A percentile compares a stretch with the other conserved stretches of the same genome.
These are phyloP conservation scores for Trichonephila inaurata DNA, from an alignment of 1,140 invertebrate species.

Conservation along the genomic window DNA sequence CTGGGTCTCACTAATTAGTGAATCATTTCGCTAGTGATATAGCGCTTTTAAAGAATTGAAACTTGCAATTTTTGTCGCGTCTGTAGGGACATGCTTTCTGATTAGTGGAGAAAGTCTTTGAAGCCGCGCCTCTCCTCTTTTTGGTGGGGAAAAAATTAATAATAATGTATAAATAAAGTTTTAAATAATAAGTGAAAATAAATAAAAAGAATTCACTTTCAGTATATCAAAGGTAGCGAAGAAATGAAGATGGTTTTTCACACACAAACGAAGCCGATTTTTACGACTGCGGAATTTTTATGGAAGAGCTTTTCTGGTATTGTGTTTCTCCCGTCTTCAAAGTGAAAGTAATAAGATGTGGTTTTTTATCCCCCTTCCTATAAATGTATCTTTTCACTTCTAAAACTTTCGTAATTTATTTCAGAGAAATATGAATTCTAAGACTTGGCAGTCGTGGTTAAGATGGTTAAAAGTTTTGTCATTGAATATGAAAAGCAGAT, in stretches of 20 bases:
- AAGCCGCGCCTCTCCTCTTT: background rate
- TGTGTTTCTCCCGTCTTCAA: background rate
- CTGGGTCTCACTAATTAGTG: conserved; percentile 6
- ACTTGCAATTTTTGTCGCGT: conserved; percentile 54
- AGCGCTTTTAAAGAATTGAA: conserved; percentile 46
- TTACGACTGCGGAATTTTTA: background rate
- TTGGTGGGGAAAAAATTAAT: background rate
- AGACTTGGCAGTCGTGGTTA: background rate
- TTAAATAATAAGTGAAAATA: conserved; percentile 18
- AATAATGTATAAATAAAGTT: background rate
- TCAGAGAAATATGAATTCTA: background rate
- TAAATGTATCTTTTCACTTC: background rate
- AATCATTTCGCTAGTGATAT: conserved; percentile 33
- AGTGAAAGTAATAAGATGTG: background rate
- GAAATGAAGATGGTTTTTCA: background rate
- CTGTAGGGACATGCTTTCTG: conserved; percentile 13
- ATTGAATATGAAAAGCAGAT: background rate
- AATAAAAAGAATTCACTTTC: background rate
- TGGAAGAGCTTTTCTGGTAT: background rate
- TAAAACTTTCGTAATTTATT: conserved; percentile 22
- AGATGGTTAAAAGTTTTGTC: background rate
- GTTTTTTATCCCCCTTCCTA: background rate
- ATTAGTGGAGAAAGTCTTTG: conserved; percentile 18
- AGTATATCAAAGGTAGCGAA: background rate
- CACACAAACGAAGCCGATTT: background rate